Conservation (phyloP, 2,797 vertebrate genomes). For the Mormyrops attenuatus region DNA sequence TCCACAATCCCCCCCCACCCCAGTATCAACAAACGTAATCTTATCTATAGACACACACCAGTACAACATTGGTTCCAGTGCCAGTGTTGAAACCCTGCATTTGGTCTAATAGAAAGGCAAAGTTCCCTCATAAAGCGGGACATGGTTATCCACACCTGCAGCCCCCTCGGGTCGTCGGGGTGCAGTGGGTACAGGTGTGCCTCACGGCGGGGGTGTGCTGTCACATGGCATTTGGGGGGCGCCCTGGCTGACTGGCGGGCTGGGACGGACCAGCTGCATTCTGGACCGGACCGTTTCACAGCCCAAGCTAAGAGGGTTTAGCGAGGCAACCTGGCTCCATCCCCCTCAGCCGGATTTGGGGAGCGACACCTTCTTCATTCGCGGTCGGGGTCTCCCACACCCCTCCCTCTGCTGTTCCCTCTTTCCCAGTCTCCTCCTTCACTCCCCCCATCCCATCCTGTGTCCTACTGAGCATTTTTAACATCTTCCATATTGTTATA, state of each 20-base stretch:
- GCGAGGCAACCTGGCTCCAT: constrained; percentile 70
- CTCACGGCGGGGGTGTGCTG: background rate
- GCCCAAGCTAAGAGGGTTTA: constrained; percentile 66
- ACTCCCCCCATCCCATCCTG: constrained; percentile 30
- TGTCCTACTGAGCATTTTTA: background rate
- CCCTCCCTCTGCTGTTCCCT: constrained; percentile 28
- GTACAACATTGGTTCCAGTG: background rate
- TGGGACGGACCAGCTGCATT: constrained; percentile 74
- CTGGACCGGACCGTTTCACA: constrained; percentile 63
- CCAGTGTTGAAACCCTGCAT: background rate
- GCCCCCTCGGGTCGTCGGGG: background rate
- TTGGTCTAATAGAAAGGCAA: background rate
- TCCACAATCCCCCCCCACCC: background rate
- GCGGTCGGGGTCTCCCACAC: constrained; percentile 58
- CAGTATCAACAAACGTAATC: background rate
- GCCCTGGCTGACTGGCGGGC: constrained; percentile 47
- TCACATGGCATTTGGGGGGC: background rate
- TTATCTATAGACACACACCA: background rate
- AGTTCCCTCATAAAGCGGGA: background rate
- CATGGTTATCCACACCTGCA: background rate
- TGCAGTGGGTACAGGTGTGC: background rate
- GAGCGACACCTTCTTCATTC: constrained; percentile 64
- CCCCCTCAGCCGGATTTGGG: constrained; percentile 66
- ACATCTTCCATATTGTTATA: background rate
- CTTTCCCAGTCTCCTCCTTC: constrained; percentile 27